These are phyloP conservation scores for Bucco capensis DNA, from an alignment of 2,113 vertebrate genomes.

Conservation along the genomic window DNA sequence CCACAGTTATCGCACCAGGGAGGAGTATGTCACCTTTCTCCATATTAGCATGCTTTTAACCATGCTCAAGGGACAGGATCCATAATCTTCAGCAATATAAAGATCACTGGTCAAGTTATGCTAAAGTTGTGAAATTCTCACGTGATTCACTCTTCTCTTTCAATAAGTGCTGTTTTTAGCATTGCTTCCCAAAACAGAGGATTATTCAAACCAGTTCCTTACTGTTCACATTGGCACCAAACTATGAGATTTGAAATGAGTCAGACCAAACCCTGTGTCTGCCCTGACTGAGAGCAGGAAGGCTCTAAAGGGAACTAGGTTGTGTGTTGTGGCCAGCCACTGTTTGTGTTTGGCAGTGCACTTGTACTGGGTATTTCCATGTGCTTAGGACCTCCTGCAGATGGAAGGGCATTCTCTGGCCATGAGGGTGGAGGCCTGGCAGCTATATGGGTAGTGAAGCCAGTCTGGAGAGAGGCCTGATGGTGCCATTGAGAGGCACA, in stretches of 20 bases:
- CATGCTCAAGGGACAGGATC: neutral
- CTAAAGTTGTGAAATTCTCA: neutral
- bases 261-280: neutral
- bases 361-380: neutral
- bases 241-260: neutral
- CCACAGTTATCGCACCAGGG: no score
- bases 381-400: neutral
- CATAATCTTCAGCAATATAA: neutral
- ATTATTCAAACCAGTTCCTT: neutral
- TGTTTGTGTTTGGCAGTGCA: accelerated
- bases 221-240: neutral
- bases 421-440: neutral
- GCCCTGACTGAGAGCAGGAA: neutral
- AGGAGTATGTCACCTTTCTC: neutral
- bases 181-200: neutral
- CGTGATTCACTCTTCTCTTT: neutral
- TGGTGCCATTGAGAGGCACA: neutral
- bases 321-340: neutral
- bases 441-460: neutral
- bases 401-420: neutral
- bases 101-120: neutral
- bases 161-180: neutral
- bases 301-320: neutral
- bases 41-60: neutral
- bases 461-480: neutral